Evolutionary conservation across 2,797 vertebrate genomes (phyloP).

Genomic region (Channa striata): DNA sequence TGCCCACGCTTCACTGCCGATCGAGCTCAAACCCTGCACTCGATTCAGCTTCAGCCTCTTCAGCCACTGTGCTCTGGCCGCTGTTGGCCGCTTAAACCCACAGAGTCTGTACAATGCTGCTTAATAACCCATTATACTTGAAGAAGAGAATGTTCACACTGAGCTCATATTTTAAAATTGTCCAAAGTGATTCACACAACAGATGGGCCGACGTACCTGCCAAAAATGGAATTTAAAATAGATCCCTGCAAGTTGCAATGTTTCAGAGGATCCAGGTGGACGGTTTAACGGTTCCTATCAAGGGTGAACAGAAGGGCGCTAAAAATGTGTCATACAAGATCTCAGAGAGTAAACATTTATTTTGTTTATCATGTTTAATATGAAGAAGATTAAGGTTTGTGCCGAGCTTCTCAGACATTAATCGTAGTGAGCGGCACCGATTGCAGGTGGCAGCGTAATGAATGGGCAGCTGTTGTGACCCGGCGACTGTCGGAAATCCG

Average conservation of each 20-base stretch:
- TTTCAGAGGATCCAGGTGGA: slow-evolving; percentile 53
- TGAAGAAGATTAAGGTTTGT: no score
- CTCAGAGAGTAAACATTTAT: neutral
- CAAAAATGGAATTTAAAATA: slow-evolving; percentile 50
- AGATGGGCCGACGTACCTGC: slow-evolving; percentile 66
- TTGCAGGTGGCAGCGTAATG: neutral
- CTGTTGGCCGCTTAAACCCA: slow-evolving; percentile 20
- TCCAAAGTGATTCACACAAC: slow-evolving; percentile 47
- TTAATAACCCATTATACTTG: slow-evolving; percentile 42
- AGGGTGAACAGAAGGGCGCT: neutral
- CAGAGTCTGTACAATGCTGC: slow-evolving; percentile 14
- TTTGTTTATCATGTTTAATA: no score
- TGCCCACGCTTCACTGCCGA: slow-evolving; percentile 1
- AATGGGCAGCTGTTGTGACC: slow-evolving; percentile 46
- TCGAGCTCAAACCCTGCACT: slow-evolving; percentile 11
- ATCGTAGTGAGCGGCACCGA: no score
- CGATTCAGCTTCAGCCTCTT: slow-evolving; percentile 16
- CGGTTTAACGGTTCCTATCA: slow-evolving; percentile 27
- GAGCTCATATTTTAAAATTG: slow-evolving; percentile 45
- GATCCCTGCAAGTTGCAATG: slow-evolving; percentile 15
- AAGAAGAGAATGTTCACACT: slow-evolving; percentile 30
- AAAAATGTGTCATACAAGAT: neutral
- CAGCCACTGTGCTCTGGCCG: slow-evolving; percentile 1
- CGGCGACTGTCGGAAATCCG: slow-evolving; percentile 61
- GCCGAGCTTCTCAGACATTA: no score